Evolutionary conservation across 2,888 invertebrate genomes (phyloP).

Genomic region (Lasioglossum figueresi): DNA sequence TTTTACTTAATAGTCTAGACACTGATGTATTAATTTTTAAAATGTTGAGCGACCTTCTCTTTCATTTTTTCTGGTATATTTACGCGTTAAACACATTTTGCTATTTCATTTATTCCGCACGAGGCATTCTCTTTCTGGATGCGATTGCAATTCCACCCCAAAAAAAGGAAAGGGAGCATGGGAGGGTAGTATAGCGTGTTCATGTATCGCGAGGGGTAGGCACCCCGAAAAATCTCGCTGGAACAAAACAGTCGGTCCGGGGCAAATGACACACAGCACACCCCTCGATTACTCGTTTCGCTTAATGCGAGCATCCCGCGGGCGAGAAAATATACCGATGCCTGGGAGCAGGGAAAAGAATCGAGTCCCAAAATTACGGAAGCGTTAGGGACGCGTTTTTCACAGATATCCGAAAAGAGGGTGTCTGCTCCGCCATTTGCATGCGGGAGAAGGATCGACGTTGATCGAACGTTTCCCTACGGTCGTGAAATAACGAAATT

Average conservation of each 20-base stretch:
- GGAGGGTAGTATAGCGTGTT: not conserved
- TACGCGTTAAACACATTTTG: not conserved
- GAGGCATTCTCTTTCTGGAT: not conserved
- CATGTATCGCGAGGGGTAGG: conserved; percentile 11
- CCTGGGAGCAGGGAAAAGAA: not conserved
- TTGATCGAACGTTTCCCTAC: conserved; percentile 39
- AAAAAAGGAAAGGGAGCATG: not conserved
- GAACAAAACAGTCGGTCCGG: conserved; percentile 55
- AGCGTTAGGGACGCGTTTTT: conserved; percentile 10
- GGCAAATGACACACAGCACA: conserved; percentile 52
- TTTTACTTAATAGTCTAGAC: no score
- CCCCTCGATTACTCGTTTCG: conserved; percentile 40
- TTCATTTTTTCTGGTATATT: no score
- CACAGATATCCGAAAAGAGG: conserved; percentile 4
- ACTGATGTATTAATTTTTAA: no score
- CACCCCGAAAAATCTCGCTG: conserved; percentile 59
- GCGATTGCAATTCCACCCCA: not conserved
- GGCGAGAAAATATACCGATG: conserved; percentile 31
- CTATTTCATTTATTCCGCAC: not conserved
- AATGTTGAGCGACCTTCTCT: no score
- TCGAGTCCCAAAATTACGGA: conserved; percentile 25
- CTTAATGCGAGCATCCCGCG: conserved; percentile 30
- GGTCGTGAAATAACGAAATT: conserved; percentile 36
- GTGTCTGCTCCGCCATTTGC: conserved; percentile 25
- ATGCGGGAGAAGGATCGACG: conserved; percentile 32